Base-by-base conservation (phyloP, 1,140 invertebrate species). In the Frieseomelitta varia region DNA sequence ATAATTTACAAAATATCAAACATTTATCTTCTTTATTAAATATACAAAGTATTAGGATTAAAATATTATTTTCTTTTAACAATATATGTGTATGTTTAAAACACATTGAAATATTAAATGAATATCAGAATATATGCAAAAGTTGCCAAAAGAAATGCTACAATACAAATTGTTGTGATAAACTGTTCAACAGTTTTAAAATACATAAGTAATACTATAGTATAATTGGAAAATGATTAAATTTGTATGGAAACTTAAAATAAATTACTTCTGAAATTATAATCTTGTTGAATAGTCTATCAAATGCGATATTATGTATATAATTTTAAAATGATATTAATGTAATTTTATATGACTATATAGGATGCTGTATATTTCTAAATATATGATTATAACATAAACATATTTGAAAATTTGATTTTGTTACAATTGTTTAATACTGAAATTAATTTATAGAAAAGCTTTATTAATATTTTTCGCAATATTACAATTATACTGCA, bases 311-410 rank as follows among this genome's bases (percentile, higher is more conserved):
- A 93, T 93, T 93, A 90, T 89, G 80, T 92, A 90, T 94, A 93
- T 88, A 92, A 93, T 93, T 93, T 89, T 84, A 91, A 78, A 85
- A 91, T 93, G 92, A 91, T 93, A 92, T 94, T 93, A 93, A 88
- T 93, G 92, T 94, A 93, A 92, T 91, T 93, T 90, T 94, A 93
- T 92, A 93, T 94, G 92, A 91, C 72, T 85, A 83, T 90, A 87
- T 74, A 53, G 81, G 88, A 90, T 86, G 91, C 90, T 93, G 92
- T 93, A 94, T 93, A 93, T 94, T 94, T 94, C 92, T 93, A 93
- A 93, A 92, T 92, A 94, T 91, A 92, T 87, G 87, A 91, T 92
- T 93, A 90, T 93, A 92, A 87, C 91, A 88, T 88, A 87, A 87
- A 90, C 67, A 87, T 88, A 47, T 82, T 81, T 17, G 14, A 24